Base-by-base conservation (phyloP, 2,888 invertebrate species). In the Rhagophthalmus giganteus region DNA sequence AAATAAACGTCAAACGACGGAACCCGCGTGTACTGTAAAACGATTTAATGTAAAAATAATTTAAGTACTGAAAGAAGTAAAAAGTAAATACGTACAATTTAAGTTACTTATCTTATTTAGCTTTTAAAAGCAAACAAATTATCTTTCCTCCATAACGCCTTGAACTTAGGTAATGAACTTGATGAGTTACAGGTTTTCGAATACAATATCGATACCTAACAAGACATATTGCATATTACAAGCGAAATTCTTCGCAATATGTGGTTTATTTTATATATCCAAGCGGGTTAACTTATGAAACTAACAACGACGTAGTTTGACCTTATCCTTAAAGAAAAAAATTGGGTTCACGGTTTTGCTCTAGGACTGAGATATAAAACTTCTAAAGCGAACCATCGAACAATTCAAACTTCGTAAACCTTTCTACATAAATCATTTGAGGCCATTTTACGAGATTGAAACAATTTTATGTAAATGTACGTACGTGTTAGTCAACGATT, bases 161-260 rank as follows among this genome's bases (percentile, higher is more conserved):
- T 42, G 42, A 42, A 42, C 42, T 42, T 42, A 27, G 32, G 35
- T 37, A 45, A 45, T 45, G 45, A 35, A 35, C 37, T 45, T 45
- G 31, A 45, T 45, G 45, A 45, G 45, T 37, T 45, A 45, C 35
- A 27, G 35, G 45, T 35, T 45, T 41, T 25, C 35, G 30, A 45
- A 35, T 28, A 37, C 37, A 45, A 45, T 45, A 45, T 45, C 45
- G 45, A 42, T 42, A 14, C 24, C 34, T 42, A 42, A 42, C 42
- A 33, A 33, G 42, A 42, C 14, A 32, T 42, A 42, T 42, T 42
- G 42, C 42, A 42, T 42, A 33, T 42, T 42, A 42, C 42, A 42
- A 33, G 42, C 42, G 32, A 42, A 30, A 42, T 39, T 28, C 38
- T 38, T 38, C 11, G 15, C 24, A 27, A 14, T 38, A 27, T 32